phyloP scores from a whole-genome alignment of 2,113 vertebrate species.

The Puffinus mauretanicus region DNA sequence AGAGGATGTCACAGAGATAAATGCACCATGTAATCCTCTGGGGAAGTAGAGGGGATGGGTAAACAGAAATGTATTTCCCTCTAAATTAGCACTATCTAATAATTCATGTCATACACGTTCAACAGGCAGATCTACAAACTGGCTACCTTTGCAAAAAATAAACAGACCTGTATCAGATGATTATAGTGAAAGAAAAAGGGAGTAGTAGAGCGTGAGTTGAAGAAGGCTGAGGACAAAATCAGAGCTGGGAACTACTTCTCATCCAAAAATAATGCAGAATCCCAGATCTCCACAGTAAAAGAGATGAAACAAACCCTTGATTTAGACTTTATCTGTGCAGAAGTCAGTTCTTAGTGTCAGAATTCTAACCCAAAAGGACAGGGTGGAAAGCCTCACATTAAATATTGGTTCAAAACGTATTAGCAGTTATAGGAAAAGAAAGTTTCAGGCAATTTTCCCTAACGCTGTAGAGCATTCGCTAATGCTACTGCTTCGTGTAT shows the following conservation, averaged over 20 bases:
- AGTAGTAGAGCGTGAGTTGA: neutral
- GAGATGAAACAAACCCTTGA: neutral
- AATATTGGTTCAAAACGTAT: neutral
- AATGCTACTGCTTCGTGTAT: neutral
- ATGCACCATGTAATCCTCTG: fast-evolving
- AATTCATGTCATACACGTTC: neutral
- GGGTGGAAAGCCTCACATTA: neutral
- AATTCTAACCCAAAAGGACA: neutral
- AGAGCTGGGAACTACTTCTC: neutral
- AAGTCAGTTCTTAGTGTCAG: neutral
- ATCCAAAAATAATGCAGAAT: fast-evolving
- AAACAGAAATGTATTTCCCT: neutral
- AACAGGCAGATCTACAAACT: neutral
- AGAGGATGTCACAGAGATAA: neutral
- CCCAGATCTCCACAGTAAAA: neutral
- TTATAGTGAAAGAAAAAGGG: neutral
- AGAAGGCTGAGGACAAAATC: neutral
- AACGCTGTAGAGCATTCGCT: neutral
- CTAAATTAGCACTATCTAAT: neutral
- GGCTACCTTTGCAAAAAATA: neutral
- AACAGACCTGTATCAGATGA: neutral
- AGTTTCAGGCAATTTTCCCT: neutral
- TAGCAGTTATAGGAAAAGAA: neutral
- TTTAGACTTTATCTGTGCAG: neutral
- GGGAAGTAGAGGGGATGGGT: neutral